Conservation (phyloP, 1,140 invertebrate species). For the Agrilus planipennis region DNA sequence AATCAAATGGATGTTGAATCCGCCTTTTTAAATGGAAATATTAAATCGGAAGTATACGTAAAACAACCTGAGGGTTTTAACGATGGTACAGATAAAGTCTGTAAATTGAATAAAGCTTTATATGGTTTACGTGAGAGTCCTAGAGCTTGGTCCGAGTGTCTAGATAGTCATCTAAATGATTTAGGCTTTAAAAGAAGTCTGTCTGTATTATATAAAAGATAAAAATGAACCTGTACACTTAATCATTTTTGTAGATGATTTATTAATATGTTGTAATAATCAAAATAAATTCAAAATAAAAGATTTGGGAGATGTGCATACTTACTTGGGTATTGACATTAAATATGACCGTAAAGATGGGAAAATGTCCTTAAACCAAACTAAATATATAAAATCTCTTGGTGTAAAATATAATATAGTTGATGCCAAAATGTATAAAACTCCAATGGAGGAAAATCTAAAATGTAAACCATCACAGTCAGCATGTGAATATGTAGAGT, state of each 20-base stretch:
- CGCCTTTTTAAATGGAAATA: conserved; percentile 30
- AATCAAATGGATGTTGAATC: conserved; percentile 29
- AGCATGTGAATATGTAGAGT: conserved; percentile 6
- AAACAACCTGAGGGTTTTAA: conserved; percentile 26
- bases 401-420: conserved; percentile 1
- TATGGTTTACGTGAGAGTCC: conserved; percentile 28
- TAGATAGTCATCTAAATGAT: conserved; percentile 11
- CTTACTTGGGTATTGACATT: too few species aligned
- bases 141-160: conserved; percentile 21
- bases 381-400: conserved; percentile 3
- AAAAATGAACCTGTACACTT: conserved; percentile 17
- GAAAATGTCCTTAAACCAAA: conserved; percentile 1
- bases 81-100: conserved; percentile 13
- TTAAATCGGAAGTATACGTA: conserved; percentile 31
- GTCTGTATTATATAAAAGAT: conserved; percentile 10
- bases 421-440: conserved; percentile 16
- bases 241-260: conserved; percentile 1
- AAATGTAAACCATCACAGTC: conserved; percentile 23
- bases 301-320: too few species aligned
- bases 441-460: conserved; percentile 35
- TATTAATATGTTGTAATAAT: neutral
- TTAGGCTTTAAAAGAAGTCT: conserved; percentile 14
- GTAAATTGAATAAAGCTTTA: conserved; percentile 20
- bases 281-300: conserved; percentile 1
- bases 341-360: neutral